phyloP scores from a whole-genome alignment of 1,140 invertebrate species.

The Trachymyrmex cornetzi region DNA sequence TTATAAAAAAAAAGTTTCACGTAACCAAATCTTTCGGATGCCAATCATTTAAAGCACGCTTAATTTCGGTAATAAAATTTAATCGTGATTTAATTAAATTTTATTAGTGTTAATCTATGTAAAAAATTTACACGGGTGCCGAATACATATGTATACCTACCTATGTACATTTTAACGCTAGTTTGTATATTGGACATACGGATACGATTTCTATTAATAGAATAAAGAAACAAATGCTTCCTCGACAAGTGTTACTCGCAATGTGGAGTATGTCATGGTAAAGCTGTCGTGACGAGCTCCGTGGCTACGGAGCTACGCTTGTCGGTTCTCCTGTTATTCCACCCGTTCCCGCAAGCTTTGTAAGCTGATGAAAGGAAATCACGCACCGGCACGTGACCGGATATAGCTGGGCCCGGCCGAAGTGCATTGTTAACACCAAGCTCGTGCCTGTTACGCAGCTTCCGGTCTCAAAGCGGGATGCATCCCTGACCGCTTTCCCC shows the following conservation, averaged over 20 bases:
- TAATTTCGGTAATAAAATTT: background rate
- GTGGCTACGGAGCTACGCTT: conserved; percentile 11
- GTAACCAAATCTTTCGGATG: too few species aligned
- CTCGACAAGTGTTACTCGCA: background rate
- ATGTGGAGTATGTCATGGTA: background rate
- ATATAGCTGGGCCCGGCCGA: conserved; percentile 71
- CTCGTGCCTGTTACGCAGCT: conserved; percentile 68
- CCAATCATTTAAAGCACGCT: background rate
- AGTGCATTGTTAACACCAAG: conserved; percentile 79
- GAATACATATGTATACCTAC: background rate
- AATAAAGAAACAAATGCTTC: conserved; percentile 5
- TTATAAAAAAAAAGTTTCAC: background rate
- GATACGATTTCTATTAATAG: background rate
- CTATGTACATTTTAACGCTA: background rate
- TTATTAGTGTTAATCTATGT: background rate
- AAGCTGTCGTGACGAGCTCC: conserved; percentile 62
- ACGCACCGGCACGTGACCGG: conserved; percentile 74
- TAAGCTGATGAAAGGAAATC: conserved; percentile 76
- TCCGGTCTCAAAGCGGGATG: conserved; percentile 78
- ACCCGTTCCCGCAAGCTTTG: conserved; percentile 62
- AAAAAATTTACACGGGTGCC: background rate
- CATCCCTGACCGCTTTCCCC: conserved; percentile 31
- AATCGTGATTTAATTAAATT: background rate
- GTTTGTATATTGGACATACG: background rate
- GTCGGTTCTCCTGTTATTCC: conserved; percentile 39